Evolutionary conservation across 2,797 vertebrate genomes (phyloP).

Genomic region (Streptopelia turtur): DNA sequence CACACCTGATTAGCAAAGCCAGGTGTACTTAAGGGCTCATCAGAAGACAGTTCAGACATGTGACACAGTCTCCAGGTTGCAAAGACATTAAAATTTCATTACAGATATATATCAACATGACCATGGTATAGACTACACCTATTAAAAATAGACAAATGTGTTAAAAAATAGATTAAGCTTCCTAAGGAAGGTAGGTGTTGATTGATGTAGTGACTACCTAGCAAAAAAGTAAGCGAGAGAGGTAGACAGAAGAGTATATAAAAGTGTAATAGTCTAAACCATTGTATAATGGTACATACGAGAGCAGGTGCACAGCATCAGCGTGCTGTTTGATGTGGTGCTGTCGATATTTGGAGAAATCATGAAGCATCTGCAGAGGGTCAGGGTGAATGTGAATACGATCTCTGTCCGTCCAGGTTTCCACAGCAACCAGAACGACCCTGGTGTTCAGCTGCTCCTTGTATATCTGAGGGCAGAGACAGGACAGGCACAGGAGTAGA

Average conservation of each 20-base stretch:
- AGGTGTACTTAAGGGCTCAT: background rate
- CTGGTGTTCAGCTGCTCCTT: slow-evolving; percentile 96
- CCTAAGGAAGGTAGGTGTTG: background rate
- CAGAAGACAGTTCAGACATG: background rate
- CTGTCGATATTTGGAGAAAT: slow-evolving; percentile 94
- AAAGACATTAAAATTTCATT: background rate
- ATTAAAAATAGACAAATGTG: background rate
- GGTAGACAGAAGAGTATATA: background rate
- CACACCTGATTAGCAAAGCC: background rate
- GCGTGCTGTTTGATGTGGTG: slow-evolving; percentile 89
- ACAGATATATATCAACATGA: background rate
- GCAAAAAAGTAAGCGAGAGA: background rate
- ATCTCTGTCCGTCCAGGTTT: slow-evolving; percentile 96
- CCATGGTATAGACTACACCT: background rate
- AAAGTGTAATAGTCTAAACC: background rate
- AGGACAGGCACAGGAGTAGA: slow-evolving; percentile 78
- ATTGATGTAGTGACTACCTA: background rate
- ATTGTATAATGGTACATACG: slow-evolving; percentile 79
- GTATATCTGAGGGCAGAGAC: slow-evolving; percentile 88
- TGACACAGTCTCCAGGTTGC: background rate
- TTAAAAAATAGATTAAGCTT: background rate
- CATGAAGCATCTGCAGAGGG: slow-evolving; percentile 91
- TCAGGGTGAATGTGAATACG: slow-evolving; percentile 88
- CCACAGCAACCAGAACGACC: slow-evolving; percentile 94
- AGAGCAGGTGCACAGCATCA: slow-evolving; percentile 93